Conservation (phyloP, 2,888 invertebrate species). For the Athetis lepigone region DNA sequence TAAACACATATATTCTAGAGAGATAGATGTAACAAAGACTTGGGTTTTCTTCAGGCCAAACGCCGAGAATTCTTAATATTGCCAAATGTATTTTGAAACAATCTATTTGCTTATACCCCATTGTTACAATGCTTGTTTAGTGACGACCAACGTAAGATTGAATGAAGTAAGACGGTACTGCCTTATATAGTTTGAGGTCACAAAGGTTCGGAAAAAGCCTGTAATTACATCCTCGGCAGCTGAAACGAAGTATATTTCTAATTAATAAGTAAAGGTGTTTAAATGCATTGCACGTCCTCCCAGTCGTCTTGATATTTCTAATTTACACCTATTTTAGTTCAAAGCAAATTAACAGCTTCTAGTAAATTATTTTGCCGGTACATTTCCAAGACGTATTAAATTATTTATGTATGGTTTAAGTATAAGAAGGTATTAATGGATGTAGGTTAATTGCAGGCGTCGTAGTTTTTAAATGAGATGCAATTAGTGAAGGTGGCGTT, state of each 20-base stretch:
- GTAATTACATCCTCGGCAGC: slow-evolving; percentile 45
- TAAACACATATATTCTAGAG: slow-evolving; percentile 63
- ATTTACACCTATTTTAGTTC: slow-evolving; percentile 53
- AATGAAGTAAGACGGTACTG: not conserved
- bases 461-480: slow-evolving; percentile 79
- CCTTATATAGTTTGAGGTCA: slow-evolving; percentile 35
- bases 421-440: slow-evolving; percentile 67
- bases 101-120: slow-evolving; percentile 70
- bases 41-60: slow-evolving; percentile 68
- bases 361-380: slow-evolving; percentile 56
- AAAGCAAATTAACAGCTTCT: slow-evolving; percentile 62
- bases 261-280: slow-evolving; percentile 51
- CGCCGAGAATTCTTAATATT: slow-evolving; percentile 73
- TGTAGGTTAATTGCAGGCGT: slow-evolving; percentile 81
- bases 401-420: slow-evolving; percentile 47
- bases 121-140: slow-evolving; percentile 7
- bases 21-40: slow-evolving; percentile 67
- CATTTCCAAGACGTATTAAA: slow-evolving; percentile 59
- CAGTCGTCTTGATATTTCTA: slow-evolving; percentile 49
- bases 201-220: slow-evolving; percentile 25
- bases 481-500: slow-evolving; percentile 78
- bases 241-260: slow-evolving; percentile 34
- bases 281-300: slow-evolving; percentile 50
- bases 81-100: slow-evolving; percentile 74
- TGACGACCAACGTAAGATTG: not conserved